Conservation (phyloP, 2,888 invertebrate genomes). For the Resseliella maxima region DNA sequence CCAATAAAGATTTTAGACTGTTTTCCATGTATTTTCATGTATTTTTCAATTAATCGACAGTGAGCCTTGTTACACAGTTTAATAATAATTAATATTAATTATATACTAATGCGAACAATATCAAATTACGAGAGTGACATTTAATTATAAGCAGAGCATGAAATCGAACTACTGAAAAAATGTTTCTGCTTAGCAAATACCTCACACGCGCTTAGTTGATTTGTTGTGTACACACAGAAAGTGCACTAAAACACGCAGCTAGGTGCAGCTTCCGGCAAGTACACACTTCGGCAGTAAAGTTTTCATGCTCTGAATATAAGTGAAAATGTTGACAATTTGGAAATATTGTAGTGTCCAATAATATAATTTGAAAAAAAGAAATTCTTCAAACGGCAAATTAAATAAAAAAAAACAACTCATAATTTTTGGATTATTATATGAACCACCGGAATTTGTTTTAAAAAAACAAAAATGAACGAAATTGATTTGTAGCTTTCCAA, state of each 20-base stretch:
- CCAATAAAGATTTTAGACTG: too few species aligned
- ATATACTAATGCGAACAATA: constrained; percentile 32
- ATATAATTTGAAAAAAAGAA: neutral
- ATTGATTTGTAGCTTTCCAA: neutral
- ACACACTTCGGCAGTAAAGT: too few species aligned
- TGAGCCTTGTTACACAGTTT: constrained; percentile 41
- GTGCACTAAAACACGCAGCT: too few species aligned
- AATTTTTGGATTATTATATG: neutral
- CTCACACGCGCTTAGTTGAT: too few species aligned
- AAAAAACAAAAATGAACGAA: neutral
- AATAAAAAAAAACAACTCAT: neutral
- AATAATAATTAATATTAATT: constrained; percentile 32
- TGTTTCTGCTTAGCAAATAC: too few species aligned
- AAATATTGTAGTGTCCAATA: neutral
- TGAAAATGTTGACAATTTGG: neutral
- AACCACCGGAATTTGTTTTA: neutral
- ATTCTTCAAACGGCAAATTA: neutral
- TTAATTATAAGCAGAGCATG: neutral
- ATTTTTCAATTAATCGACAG: constrained; percentile 27
- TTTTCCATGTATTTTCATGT: constrained; percentile 35
- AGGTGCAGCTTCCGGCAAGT: too few species aligned
- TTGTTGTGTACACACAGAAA: too few species aligned
- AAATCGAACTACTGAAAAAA: too few species aligned
- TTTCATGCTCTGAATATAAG: too few species aligned
- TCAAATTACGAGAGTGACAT: too few species aligned